Evolutionary conservation across 2,113 vertebrate species (phyloP), one percentile per base, ranked within the genome.

Genomic region (Ammodytes marinus): DNA sequence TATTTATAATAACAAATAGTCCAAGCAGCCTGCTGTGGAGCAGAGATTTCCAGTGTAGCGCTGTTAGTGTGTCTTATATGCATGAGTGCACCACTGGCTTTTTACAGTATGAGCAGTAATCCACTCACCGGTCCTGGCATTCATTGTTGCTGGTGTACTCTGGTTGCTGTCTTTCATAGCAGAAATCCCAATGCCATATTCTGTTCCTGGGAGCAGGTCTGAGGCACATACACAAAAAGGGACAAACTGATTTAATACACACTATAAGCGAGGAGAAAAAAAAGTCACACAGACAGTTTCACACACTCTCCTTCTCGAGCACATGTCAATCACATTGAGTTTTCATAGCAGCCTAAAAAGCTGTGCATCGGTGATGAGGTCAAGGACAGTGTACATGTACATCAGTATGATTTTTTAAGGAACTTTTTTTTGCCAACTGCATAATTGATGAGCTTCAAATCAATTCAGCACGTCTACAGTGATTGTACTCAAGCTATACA

Each of bases 101-200:
- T 37, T 47, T 66, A 71, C 2, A 72, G 8, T 46, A 60, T n/a
- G 47, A 60, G 63, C 35, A 75, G 10, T 46, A 39, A 54, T 77
- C 55, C 35, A 71, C 96, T 97, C 86, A 99, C 98, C 97, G 0
- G 98, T 99, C 78, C 98, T 96, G 75, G 98, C 97, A 0, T 99
- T 99, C 97, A 99, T 97, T 55, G 98, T 99, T 0, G 97, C 97
- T 0, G 98, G 97, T n/a, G 96, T 92, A 0, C 98, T 99, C 92
- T 98, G 97, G 85, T 98, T 97, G 54, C 82, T 94, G n/a, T 94
- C 96, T 93, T 96, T 95, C 83, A 97, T 55, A 0, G 97, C 97
- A 0, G 97, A 97, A 87, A 99, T 99, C 57, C 98, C 98, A 0
- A 99, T 96, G 84, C 98, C 98, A 0, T 99, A 99, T 86, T 99